These are phyloP conservation scores for Mastacembelus armatus DNA, from an alignment of 2,797 vertebrate genomes.

Conservation along the genomic window DNA sequence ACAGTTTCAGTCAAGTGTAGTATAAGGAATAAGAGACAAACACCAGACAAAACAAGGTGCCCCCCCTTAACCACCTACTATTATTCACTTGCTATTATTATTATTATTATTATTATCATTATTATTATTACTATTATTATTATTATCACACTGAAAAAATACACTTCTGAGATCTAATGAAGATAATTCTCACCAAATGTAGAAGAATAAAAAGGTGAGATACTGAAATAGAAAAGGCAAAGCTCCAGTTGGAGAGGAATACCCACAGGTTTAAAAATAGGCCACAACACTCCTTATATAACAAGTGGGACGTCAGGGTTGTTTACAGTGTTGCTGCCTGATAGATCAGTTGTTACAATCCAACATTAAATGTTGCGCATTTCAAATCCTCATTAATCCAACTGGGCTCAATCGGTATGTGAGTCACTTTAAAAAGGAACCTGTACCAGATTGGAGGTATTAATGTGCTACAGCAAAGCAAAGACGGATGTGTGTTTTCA, in stretches of 20 bases:
- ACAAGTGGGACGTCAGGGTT: conserved; percentile 67
- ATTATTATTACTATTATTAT: too few species aligned
- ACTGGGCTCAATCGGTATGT: not conserved
- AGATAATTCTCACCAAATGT: not conserved
- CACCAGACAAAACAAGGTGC: not conserved
- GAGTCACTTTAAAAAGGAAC: not conserved
- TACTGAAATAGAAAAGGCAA: conserved; percentile 17
- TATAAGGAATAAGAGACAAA: not conserved
- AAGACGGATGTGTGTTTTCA: not conserved
- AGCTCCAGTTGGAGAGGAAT: conserved; percentile 57
- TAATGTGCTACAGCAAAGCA: not conserved
- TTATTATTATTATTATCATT: too few species aligned
- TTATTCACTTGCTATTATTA: too few species aligned
- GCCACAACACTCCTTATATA: conserved; percentile 77
- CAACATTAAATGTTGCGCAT: conserved; percentile 31
- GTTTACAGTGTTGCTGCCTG: conserved; percentile 71
- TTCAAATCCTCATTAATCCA: conserved; percentile 33
- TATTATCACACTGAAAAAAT: not conserved
- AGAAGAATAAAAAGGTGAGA: not conserved
- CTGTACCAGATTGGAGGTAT: not conserved
- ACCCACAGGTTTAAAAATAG: conserved; percentile 75
- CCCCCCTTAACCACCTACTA: too few species aligned
- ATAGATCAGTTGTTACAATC: conserved; percentile 41
- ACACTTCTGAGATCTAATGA: not conserved
- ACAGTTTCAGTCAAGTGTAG: conserved; percentile 31